Evolutionary conservation across 2,888 invertebrate species (phyloP).

Genomic region (Patella caerulea): DNA sequence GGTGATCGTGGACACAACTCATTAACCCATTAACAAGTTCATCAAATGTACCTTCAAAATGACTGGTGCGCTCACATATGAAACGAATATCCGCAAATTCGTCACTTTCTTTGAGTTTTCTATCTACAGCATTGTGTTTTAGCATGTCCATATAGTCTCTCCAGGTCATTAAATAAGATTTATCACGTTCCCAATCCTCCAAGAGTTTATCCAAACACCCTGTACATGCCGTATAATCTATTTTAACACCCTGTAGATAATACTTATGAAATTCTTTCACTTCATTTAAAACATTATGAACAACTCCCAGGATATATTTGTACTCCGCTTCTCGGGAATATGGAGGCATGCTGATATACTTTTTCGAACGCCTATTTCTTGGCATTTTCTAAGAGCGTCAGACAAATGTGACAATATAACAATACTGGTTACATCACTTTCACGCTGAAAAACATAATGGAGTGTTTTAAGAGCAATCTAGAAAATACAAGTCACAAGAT

Average conservation of each 20-base stretch:
- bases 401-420: no score
- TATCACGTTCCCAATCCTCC: slow-evolving; percentile 38
- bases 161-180: slow-evolving; percentile 42
- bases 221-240: slow-evolving; percentile 41
- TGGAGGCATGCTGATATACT: slow-evolving; percentile 34
- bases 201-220: slow-evolving; percentile 41
- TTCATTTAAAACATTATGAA: slow-evolving; percentile 46
- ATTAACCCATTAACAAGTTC: slow-evolving; percentile 43
- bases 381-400: slow-evolving; percentile 10
- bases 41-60: slow-evolving; percentile 50
- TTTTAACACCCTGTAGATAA: slow-evolving; percentile 38
- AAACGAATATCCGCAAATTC: slow-evolving; percentile 42
- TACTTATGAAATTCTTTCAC: slow-evolving; percentile 49
- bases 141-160: slow-evolving; percentile 47
- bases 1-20: slow-evolving; percentile 48
- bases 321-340: slow-evolving; percentile 51
- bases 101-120: slow-evolving; percentile 32
- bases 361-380: slow-evolving; percentile 8
- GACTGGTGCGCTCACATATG: slow-evolving; percentile 48
- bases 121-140: slow-evolving; percentile 35
- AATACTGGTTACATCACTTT: no score
- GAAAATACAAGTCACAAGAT: no score
- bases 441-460: no score
- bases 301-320: slow-evolving; percentile 44
- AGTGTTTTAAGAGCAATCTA: no score